Conservation (phyloP, 2,888 invertebrate genomes). For the Apodemia duryi region DNA sequence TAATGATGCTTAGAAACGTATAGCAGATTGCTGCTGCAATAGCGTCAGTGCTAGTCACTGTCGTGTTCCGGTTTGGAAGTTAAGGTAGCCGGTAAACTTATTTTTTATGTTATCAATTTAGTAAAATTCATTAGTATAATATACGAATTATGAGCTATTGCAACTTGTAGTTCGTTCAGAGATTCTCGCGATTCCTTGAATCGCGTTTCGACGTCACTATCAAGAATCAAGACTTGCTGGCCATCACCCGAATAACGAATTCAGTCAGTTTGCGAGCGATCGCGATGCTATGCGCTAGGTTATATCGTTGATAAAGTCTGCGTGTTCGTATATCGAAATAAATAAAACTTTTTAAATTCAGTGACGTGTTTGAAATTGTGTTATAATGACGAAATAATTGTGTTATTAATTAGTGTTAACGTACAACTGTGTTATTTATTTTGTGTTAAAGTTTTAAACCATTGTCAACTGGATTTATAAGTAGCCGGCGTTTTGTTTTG, state of each 20-base stretch:
- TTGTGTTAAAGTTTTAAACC: slow-evolving; percentile 5
- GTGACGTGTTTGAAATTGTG: slow-evolving; percentile 10
- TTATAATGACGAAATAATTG: slow-evolving; percentile 10
- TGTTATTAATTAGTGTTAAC: background rate
- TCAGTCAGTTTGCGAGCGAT: slow-evolving; percentile 53
- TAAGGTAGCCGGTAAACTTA: too few species aligned
- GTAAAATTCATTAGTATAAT: background rate
- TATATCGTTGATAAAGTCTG: slow-evolving; percentile 19
- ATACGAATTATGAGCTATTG: background rate
- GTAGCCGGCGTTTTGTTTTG: slow-evolving; percentile 8
- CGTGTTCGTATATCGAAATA: slow-evolving; percentile 3
- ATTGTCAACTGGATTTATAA: slow-evolving; percentile 6
- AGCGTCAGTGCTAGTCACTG: too few species aligned
- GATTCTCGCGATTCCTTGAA: slow-evolving; percentile 3
- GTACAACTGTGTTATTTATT: slow-evolving; percentile 11
- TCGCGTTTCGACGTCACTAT: slow-evolving; percentile 3
- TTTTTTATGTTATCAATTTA: background rate
- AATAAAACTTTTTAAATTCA: slow-evolving; percentile 6
- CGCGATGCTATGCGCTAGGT: slow-evolving; percentile 40
- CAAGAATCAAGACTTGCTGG: background rate
- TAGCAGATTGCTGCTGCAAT: too few species aligned
- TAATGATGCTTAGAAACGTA: too few species aligned
- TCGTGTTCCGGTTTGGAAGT: too few species aligned
- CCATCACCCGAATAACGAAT: slow-evolving; percentile 13
- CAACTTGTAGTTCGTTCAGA: background rate